Conservation (phyloP, 1,140 invertebrate genomes). For the Drosophila pachea region DNA sequence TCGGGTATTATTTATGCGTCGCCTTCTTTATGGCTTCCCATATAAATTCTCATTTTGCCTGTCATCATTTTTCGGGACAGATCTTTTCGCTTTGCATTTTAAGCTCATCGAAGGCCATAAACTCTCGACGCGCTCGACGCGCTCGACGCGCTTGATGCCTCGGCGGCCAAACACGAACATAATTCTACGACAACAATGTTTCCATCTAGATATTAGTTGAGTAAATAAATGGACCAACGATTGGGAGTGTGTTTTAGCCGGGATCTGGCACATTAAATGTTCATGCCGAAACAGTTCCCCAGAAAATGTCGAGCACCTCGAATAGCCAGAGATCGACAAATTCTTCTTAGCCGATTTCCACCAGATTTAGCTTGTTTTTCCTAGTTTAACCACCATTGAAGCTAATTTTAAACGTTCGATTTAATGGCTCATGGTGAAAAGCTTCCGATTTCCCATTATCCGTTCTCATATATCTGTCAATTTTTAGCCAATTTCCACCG, state of each 20-base stretch:
- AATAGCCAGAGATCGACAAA: no score
- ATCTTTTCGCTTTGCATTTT: constrained; percentile 28
- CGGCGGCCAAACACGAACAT: constrained; percentile 11
- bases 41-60: constrained; percentile 72
- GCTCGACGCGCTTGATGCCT: not conserved
- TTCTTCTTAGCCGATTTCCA: no score
- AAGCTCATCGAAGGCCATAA: constrained; percentile 44
- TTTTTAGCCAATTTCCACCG: no score
- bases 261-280: not conserved
- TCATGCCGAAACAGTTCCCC: no score
- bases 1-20: constrained; percentile 63
- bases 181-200: constrained; percentile 15
- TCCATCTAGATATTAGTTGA: not conserved
- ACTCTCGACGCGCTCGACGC: constrained; percentile 26
- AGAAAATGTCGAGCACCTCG: no score
- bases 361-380: no score
- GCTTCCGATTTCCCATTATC: no score
- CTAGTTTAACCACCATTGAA: no score
- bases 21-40: constrained; percentile 73
- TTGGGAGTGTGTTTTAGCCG: not conserved
- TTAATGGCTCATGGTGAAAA: no score
- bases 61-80: constrained; percentile 52
- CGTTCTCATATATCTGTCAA: no score
- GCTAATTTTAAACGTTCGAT: no score
- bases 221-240: not conserved